Conservation (phyloP, 2,888 invertebrate genomes). For the Hipparchia sbordonii region DNA sequence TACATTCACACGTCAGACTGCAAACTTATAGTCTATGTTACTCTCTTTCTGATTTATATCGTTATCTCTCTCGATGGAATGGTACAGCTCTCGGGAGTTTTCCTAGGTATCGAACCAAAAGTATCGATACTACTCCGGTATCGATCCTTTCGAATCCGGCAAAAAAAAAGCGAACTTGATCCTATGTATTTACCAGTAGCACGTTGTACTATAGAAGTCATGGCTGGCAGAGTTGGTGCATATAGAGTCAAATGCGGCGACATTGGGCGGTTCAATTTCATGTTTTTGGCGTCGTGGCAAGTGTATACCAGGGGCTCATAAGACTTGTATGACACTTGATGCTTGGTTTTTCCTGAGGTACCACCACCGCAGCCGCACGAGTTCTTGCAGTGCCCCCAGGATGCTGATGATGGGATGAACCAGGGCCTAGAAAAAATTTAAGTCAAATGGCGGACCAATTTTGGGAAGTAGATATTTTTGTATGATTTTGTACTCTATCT, state of each 20-base stretch:
- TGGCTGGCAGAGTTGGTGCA: constrained; percentile 87
- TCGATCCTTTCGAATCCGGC: too few species aligned
- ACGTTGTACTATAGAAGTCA: constrained; percentile 92
- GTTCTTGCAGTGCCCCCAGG: neutral
- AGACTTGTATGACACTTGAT: constrained; percentile 50
- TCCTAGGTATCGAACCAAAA: too few species aligned
- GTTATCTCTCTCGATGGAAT: too few species aligned
- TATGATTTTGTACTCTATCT: too few species aligned
- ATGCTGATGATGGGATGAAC: constrained; percentile 3
- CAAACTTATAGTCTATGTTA: too few species aligned
- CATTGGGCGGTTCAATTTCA: constrained; percentile 88
- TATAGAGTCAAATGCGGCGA: constrained; percentile 94
- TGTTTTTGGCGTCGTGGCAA: constrained; percentile 87
- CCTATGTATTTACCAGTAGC: constrained; percentile 80
- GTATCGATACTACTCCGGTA: too few species aligned
- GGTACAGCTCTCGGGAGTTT: too few species aligned
- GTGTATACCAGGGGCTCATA: constrained; percentile 57
- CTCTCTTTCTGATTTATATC: too few species aligned
- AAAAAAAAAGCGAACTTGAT: too few species aligned
- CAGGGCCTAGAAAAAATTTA: constrained; percentile 5
- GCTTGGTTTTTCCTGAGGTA: constrained; percentile 29
- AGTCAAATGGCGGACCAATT: neutral
- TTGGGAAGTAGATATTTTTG: too few species aligned
- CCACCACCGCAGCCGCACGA: constrained; percentile 10
- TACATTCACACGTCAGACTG: too few species aligned